Evolutionary conservation across 2,888 invertebrate genomes (phyloP), one percentile per base, ranked within the genome.

Genomic region (Atherix ibis): DNA sequence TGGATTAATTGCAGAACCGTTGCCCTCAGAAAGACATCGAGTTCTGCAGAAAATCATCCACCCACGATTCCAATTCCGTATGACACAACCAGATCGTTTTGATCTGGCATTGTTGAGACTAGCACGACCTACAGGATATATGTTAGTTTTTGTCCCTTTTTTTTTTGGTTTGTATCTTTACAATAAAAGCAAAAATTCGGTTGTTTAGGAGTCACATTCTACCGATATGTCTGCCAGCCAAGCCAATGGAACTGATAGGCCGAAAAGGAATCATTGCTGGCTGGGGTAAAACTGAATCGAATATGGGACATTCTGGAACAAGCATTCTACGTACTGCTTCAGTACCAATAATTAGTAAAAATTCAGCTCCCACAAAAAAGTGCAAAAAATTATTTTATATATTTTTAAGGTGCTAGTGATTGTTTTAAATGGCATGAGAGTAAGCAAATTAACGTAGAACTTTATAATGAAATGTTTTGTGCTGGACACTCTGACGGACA

Each of bases 401-500:
- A 10, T 25, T 26, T 54, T 51, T 4, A 51, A 77, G 77, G 73
- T 45, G 71, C 69, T 42, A 67, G 72, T 34, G 79, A 84, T 46
- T 85, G 85, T 49, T 70, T 81, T 40, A 66, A 69, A 19, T 85
- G 85, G 85, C 85, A 85, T 48, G 68, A 73, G 45, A 78, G 71
- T 46, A 83, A 83, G 49, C 76, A 78, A 54, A 85, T 85, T 31
- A 70, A 71, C 4, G 76, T 85, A 1, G 79, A 84, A 45, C 54
- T 84, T 48, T 66, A 73, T 63, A 48, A 74, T 53, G 76, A 77
- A 60, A 84, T 84, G 84, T 72, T 85, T 44, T 85, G 85, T 57
- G 85, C 84, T 0, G 84, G 84, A 5, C 82, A 83, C 49, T 73
- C 79, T 0, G 77, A 80, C 44, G 85, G 85, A 0, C 73, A 78